Base-by-base conservation (phyloP, 2,797 vertebrate genomes). In the Steatocranus sp. region DNA sequence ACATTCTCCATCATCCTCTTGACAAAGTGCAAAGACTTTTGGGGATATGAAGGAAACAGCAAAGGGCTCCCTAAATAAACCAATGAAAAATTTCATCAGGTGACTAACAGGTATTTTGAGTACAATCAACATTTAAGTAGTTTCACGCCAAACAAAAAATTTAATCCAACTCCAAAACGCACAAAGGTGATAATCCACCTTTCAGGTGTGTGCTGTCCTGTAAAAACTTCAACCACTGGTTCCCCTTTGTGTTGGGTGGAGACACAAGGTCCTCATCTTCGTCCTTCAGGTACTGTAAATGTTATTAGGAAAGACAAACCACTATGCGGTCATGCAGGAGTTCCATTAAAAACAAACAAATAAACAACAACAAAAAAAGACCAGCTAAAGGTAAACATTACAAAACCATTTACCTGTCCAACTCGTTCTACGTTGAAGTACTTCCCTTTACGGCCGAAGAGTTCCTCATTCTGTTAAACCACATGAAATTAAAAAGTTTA, bases 361-460 rank as follows among this genome's bases (percentile, higher is more conserved):
- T 7, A 58, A 58, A 58, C 15, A 58, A 58, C 27, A 54, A 58
- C 8, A 56, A 11, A 56, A 34, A 34, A 61, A 9, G 8, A 36
- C 74, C 6, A 80, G 7, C 15, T 4, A 4, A 76, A 61, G 77
- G 2, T 23, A 12, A 5, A 23, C 2, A 34, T 14, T 7, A 34
- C 2, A 76, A 36, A 58, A 74, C 4, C 12, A 61, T 92, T 94
- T 94, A 99, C 99, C 98, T 99, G 98, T 70, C 98, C 98, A 78
- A 99, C 98, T 88, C 97, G 97, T 87, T 99, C 99, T 58, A 99
- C 97, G 1, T 99, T 99, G 84, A 99, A 99, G 90, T 99, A 99
- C 88, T 99, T 99, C 90, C 99, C 99, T 95, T 99, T 99, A 51
- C 97, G 97, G 93, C 97, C 97, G 92, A 99, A 99, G 86, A 99